phyloP scores from a whole-genome alignment of 2,888 invertebrate species.

The Pseudoips prasinana region DNA sequence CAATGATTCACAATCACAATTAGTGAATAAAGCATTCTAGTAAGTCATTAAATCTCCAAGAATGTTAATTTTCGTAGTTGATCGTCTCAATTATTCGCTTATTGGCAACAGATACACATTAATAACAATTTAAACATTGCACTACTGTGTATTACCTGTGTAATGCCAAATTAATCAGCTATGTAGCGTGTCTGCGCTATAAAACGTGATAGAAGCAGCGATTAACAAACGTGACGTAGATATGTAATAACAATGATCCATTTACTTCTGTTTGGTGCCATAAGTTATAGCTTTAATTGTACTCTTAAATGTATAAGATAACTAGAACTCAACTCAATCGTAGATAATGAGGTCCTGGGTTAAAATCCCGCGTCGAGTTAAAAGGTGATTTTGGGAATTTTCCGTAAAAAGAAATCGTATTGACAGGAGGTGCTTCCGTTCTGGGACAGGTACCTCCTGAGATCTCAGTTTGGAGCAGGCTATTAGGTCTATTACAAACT shows the following conservation, averaged over 20 bases:
- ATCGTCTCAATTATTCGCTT: neutral
- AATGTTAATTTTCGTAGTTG: neutral
- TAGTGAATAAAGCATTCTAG: neutral
- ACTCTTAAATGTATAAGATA: too few relatives aligned
- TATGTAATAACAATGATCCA: neutral
- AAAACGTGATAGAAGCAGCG: conserved; percentile 14
- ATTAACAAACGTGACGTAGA: conserved; percentile 6
- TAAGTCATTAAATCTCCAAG: neutral
- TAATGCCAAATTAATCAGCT: conserved; percentile 3
- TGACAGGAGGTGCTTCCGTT: too few relatives aligned
- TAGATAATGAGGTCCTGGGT: too few relatives aligned
- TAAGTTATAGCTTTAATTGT: too few relatives aligned
- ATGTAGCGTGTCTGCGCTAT: conserved; percentile 4
- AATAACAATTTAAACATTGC: neutral
- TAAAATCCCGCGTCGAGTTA: too few relatives aligned
- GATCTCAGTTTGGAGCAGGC: too few relatives aligned
- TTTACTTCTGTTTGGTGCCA: neutral
- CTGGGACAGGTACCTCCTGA: too few relatives aligned
- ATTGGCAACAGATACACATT: neutral
- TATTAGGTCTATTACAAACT: too few relatives aligned
- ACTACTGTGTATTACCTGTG: conserved; percentile 4
- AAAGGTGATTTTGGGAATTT: too few relatives aligned
- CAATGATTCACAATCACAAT: too few relatives aligned
- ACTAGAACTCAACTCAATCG: too few relatives aligned
- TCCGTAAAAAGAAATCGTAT: too few relatives aligned